phyloP scores from a whole-genome alignment of 2,888 invertebrate genomes.

The Tipula helvola region DNA sequence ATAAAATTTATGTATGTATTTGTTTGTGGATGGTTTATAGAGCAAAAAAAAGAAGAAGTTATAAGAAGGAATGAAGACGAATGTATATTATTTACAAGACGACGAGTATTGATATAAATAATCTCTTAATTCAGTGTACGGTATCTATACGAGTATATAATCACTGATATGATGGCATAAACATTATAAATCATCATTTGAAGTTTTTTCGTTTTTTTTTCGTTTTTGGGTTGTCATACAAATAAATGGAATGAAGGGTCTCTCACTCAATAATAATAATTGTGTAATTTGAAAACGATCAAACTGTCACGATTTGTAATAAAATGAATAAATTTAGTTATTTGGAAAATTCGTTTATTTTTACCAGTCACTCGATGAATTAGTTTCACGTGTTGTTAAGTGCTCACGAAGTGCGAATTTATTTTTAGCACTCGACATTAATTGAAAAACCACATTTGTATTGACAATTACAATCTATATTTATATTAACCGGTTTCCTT shows the following conservation, averaged over 20 bases:
- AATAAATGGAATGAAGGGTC: not conserved
- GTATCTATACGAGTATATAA: not conserved
- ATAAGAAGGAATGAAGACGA: not conserved
- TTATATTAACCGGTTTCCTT: too few relatives aligned
- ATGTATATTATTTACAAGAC: not conserved
- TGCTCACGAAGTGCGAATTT: not conserved
- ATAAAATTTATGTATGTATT: not conserved
- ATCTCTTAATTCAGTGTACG: not conserved
- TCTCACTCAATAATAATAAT: not conserved
- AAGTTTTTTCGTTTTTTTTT: not conserved
- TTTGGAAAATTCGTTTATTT: not conserved
- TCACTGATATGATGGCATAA: constrained; percentile 4
- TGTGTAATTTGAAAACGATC: not conserved
- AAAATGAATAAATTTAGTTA: not conserved
- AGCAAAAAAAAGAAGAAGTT: not conserved
- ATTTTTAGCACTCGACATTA: not conserved
- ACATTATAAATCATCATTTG: not conserved
- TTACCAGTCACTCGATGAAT: not conserved
- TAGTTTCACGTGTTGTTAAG: not conserved
- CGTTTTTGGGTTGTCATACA: not conserved
- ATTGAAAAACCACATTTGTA: too few relatives aligned
- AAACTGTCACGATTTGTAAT: not conserved
- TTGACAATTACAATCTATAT: too few relatives aligned
- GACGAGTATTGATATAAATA: not conserved
- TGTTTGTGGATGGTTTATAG: not conserved